Base-by-base conservation (phyloP, 1,140 invertebrate species). In the Drosophila nigromelanica region DNA sequence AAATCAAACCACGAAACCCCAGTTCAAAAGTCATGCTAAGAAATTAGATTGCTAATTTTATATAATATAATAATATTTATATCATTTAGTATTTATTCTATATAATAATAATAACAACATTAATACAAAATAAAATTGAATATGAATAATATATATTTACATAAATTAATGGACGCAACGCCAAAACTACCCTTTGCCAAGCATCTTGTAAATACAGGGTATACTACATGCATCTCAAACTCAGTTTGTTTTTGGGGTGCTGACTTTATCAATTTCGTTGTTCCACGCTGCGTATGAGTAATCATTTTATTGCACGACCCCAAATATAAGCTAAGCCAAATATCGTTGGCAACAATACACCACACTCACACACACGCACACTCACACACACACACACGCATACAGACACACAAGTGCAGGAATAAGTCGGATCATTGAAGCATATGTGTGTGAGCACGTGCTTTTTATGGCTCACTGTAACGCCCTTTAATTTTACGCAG, bases 301-400 rank as follows among this genome's bases (percentile, higher is more conserved):
- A 86, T 86, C 78, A 87, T 76, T 82, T 82, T 87, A 82, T 87
- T 86, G 74, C 82, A 54, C 66, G 78, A 61, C 66, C 82, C 70
- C 50, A 56, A 80, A 72, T 76, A 55, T 50, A 61, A 62, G 80
- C 48, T 35, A 66, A 55, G 50, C 61, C 30, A 14, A 40, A 40
- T 40, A 40, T 14, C 39, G 39, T 40, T 14, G 39, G n/a, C n/a
- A 40, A 40, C 12, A 48, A 4, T 5, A 48, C 12, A 27, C 1
- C 27, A 15, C 15, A 12, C 47, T 6, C 47, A 48, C 40, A 33
- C 15, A 7, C 10, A 51, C 58, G 56, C 47, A n/a, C 52, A 15
- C n/a, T n/a, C n/a, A n/a, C n/a, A n/a, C n/a, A n/a, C n/a, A n/a
- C n/a, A n/a, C n/a, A 15, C 58, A 27, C 24, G 0, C 60, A 12